phyloP scores from a whole-genome alignment of 2,888 invertebrate species.

The Drosophila quinaria region DNA sequence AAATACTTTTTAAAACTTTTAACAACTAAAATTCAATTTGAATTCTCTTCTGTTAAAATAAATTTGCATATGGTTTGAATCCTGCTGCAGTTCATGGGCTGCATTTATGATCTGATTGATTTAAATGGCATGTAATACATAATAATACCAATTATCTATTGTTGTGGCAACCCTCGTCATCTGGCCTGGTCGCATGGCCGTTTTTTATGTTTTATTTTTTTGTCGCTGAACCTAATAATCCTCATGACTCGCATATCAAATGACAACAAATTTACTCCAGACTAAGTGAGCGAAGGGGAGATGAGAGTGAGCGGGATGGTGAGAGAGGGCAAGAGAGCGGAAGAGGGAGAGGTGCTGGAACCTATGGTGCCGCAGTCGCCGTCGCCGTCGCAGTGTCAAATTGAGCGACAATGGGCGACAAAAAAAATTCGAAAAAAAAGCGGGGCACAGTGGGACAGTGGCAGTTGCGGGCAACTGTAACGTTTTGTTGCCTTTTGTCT shows the following conservation, averaged over 20 bases:
- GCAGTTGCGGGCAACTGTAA: conserved; percentile 76
- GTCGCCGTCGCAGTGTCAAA: conserved; percentile 73
- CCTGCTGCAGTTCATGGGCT: not conserved
- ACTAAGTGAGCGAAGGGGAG: conserved; percentile 58
- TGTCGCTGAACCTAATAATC: conserved; percentile 78
- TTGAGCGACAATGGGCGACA: conserved; percentile 81
- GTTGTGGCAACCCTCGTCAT: conserved; percentile 51
- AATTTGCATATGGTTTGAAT: not conserved
- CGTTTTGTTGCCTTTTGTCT: conserved; percentile 76
- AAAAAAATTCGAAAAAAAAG: conserved; percentile 43
- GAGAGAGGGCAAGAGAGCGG: not conserved
- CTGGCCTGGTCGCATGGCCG: conserved; percentile 54
- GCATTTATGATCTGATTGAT: not conserved
- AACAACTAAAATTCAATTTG: not conserved
- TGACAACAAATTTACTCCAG: conserved; percentile 81
- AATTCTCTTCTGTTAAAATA: not conserved
- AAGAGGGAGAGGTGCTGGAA: conserved; percentile 19
- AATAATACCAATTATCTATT: not conserved
- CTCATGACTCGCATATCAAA: conserved; percentile 83
- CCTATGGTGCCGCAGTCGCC: conserved; percentile 36
- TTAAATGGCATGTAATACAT: not conserved
- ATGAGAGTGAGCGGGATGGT: conserved; percentile 1
- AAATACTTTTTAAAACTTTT: no score
- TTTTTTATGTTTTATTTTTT: conserved; percentile 40
- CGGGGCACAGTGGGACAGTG: conserved; percentile 81